These are phyloP conservation scores for rabbit (Oryctolagus cuniculus) DNA, from an alignment of 2,113 vertebrate species.

Conservation along the genomic window DNA sequence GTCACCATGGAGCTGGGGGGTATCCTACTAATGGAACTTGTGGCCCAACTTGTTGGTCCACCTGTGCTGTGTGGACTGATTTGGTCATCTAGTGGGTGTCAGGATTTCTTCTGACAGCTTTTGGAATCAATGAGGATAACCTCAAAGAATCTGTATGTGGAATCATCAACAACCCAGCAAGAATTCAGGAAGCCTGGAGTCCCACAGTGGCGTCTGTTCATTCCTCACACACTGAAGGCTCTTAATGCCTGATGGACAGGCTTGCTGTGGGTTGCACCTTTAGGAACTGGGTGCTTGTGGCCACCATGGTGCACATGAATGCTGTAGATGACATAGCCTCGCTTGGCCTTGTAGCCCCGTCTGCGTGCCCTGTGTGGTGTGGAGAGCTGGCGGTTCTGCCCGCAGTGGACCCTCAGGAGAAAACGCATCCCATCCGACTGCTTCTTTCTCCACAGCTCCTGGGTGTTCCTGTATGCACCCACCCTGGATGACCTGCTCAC, in stretches of 20 bases:
- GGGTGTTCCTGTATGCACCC: constrained; percentile 95
- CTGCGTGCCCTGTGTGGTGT: too few relatives aligned
- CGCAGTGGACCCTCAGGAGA: not conserved
- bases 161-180: not conserved
- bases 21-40: constrained; percentile 96
- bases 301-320: not conserved
- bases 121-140: not conserved
- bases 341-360: not conserved
- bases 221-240: not conserved
- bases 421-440: constrained; percentile 94
- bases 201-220: too few relatives aligned
- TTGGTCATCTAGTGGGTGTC: too few relatives aligned
- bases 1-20: constrained; percentile 95
- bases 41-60: constrained; percentile 81
- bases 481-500: constrained; percentile 90
- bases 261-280: not conserved
- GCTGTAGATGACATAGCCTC: not conserved
- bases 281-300: not conserved
- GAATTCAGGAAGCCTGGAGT: not conserved
- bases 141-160: not conserved
- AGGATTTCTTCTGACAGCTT: too few relatives aligned
- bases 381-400: not conserved
- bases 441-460: constrained; percentile 96
- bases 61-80: too few relatives aligned
- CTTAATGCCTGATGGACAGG: not conserved